A percentile compares a stretch with the other conserved stretches of the same genome.
Evolutionary conservation across 2,113 vertebrate species (phyloP).

Genomic region (Apodemus speciosus): DNA sequence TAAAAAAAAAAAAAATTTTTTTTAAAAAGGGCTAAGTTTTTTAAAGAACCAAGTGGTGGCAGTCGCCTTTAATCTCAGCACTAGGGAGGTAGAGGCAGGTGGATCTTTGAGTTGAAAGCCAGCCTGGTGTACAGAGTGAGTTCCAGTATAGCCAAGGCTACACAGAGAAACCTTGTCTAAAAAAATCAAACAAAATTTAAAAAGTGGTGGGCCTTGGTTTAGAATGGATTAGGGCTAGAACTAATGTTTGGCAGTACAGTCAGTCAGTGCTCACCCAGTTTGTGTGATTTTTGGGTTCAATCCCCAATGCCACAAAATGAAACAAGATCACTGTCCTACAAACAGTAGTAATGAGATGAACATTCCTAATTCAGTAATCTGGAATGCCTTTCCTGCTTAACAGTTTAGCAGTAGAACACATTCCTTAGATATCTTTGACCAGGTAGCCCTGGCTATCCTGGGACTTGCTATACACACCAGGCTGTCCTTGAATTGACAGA

Average conservation of each 20-base stretch:
- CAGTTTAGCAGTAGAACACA: not conserved
- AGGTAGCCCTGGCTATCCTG: not conserved
- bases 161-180: not conserved
- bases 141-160: not conserved
- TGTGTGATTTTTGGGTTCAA: not conserved
- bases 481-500: not conserved
- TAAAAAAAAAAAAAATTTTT: not conserved
- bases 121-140: not conserved
- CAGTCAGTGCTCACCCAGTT: not conserved
- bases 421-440: not conserved
- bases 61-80: not conserved
- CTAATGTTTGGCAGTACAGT: not conserved
- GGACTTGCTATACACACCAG: not conserved
- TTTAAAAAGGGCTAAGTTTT: not conserved
- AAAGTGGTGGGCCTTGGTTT: not conserved
- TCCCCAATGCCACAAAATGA: not conserved
- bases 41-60: not conserved
- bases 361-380: not conserved
- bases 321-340: not conserved
- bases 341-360: not conserved
- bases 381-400: not conserved
- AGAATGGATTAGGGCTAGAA: not conserved
- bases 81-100: not conserved
- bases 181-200: not conserved
- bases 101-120: not conserved